These are phyloP conservation scores for Paedocypris micromegethes DNA, from an alignment of 2,797 vertebrate species.

Conservation along the genomic window DNA sequence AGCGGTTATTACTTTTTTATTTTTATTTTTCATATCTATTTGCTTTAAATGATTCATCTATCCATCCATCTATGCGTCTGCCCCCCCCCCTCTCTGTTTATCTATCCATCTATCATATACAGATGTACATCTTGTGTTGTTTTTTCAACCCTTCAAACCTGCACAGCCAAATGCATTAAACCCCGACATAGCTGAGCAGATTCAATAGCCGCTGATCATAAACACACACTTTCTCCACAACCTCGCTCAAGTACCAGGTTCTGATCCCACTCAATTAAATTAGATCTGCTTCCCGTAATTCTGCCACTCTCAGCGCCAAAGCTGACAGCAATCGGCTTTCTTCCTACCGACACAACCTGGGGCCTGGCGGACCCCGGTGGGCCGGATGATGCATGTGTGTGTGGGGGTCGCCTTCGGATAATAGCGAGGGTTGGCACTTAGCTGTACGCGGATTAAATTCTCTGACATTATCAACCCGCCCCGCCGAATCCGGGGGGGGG, in stretches of 20 bases:
- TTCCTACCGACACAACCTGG: conserved; percentile 13
- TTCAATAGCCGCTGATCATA: conserved; percentile 1
- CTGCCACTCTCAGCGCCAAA: conserved; percentile 42
- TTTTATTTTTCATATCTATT: too few relatives aligned
- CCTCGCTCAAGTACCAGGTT: conserved; percentile 37
- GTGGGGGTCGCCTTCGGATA: conserved; percentile 46
- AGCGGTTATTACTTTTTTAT: too few relatives aligned
- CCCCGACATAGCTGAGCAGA: conserved; percentile 23
- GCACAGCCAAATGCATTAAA: conserved; percentile 34
- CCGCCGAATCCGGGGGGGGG: conserved; percentile 53
- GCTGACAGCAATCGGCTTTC: conserved; percentile 48
- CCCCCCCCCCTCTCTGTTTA: too few relatives aligned
- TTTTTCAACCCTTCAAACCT: background rate
- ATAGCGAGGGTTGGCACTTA: conserved; percentile 43
- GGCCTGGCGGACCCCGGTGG: conserved; percentile 35
- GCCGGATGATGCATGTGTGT: conserved; percentile 13
- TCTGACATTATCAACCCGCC: conserved; percentile 60
- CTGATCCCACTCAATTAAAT: conserved; percentile 54
- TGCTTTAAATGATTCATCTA: too few relatives aligned
- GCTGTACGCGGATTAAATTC: conserved; percentile 52
- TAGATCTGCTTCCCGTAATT: conserved; percentile 50
- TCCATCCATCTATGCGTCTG: too few relatives aligned
- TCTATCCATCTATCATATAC: too few relatives aligned
- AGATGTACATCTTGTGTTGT: too few relatives aligned
- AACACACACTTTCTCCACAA: background rate